These are phyloP conservation scores for Sardina pilchardus DNA, from an alignment of 2,113 vertebrate genomes.

Conservation along the genomic window DNA sequence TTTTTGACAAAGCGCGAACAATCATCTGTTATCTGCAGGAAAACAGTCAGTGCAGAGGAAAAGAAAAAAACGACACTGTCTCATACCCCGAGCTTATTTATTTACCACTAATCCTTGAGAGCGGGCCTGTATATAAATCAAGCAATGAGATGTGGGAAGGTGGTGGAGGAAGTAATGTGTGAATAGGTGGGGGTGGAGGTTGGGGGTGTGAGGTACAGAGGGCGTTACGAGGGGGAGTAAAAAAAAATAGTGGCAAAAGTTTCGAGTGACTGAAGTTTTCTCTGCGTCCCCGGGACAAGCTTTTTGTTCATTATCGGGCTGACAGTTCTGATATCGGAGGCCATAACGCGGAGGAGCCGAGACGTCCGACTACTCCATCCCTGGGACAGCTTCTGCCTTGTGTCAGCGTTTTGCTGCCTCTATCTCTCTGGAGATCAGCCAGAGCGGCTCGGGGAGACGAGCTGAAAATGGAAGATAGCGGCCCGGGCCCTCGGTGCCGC, in stretches of 20 bases:
- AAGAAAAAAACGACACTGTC: not conserved
- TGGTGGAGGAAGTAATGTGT: not conserved
- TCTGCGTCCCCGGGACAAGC: constrained; percentile 28
- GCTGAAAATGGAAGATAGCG: constrained; percentile 42
- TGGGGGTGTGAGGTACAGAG: not conserved
- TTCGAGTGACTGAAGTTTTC: constrained; percentile 29
- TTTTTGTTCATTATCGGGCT: constrained; percentile 36
- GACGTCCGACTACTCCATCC: constrained; percentile 25
- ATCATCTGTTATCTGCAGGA: not conserved
- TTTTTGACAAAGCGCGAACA: not conserved
- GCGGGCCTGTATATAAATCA: not conserved
- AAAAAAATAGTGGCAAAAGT: not conserved
- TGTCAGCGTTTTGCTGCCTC: constrained; percentile 38
- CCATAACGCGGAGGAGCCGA: constrained; percentile 23
- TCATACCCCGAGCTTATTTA: not conserved
- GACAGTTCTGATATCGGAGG: constrained; percentile 38
- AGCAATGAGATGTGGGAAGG: not conserved
- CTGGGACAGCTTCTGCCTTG: constrained; percentile 41
- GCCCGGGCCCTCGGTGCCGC: not conserved
- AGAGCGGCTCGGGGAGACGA: constrained; percentile 20
- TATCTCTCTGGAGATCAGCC: constrained; percentile 45
- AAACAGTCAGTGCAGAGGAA: not conserved
- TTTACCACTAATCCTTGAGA: not conserved
- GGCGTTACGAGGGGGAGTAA: not conserved
- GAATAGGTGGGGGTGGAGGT: not conserved